Base-by-base conservation (phyloP, 2,113 vertebrate species). In the Saimiri boliviensis region DNA sequence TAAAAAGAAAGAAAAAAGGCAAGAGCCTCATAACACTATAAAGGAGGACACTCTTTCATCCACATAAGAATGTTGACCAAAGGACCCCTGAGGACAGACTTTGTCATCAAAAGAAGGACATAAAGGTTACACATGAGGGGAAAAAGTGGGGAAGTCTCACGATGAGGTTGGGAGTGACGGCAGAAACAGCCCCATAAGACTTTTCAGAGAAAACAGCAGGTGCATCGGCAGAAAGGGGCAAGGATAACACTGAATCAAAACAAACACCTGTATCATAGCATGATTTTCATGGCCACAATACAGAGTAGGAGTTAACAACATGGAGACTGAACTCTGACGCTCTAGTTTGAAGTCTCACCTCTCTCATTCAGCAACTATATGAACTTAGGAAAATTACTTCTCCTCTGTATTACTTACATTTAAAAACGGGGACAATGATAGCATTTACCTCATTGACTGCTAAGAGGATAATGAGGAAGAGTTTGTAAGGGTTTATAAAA, bases 251-350 rank as follows among this genome's bases (percentile, higher is more conserved):
- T 0, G 20, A 70, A 27, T 37, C n/a, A 54, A 47, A 89, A 58
- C 27, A 52, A 35, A 14, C 2, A 21, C 5, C 4, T 21, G 30
- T 1, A 3, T 12, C 23, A 17, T 5, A 2, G 30, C 2, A 14
- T 49, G 12, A 58, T 25, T 47, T 30, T 42, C 42, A 17, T 10
- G 10, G 21, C 23, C 30, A 27, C 25, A 4, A n/a, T 20, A 8
- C 1, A 54, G 23, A n/a, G 0, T 25, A 27, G 37, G 23, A 58
- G 42, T 54, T 86, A 35, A 45, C 23, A 71, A 82, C 13, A 21
- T 0, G 11, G 42, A 58, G 6, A 58, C 47, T 40, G 14, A 49
- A 82, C 56, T 42, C 56, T 37, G 12, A 45, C 6, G 25, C 17
- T 30, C 30, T 13, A 16, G 25, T 10, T 45, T 73, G 47, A 58